These are phyloP conservation scores for Tragelaphus scriptus DNA, from an alignment of 2,113 vertebrate species.

Conservation along the genomic window DNA sequence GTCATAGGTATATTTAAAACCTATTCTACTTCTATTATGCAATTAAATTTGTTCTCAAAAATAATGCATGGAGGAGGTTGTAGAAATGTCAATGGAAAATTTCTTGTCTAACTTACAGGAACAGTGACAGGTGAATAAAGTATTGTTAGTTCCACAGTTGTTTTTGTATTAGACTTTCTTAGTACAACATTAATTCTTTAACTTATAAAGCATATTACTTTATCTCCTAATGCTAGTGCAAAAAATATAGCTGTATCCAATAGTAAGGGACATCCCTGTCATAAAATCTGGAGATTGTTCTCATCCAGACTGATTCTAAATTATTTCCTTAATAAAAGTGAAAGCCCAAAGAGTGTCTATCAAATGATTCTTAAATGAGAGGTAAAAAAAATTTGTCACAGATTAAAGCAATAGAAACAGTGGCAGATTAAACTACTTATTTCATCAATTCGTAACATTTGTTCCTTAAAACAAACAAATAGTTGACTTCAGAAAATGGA, in stretches of 20 bases:
- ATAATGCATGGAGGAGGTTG: not conserved
- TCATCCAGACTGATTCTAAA: not conserved
- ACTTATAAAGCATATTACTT: not conserved
- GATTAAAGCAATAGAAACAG: not conserved
- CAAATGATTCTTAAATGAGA: not conserved
- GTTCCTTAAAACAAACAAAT: not conserved
- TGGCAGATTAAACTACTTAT: not conserved
- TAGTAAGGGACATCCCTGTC: not conserved
- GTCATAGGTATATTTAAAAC: not conserved
- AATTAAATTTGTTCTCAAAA: not conserved
- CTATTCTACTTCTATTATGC: not conserved
- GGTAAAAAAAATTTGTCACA: not conserved
- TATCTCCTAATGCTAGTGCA: not conserved
- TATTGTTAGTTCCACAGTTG: not conserved
- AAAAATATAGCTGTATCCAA: not conserved
- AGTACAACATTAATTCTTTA: slow-evolving; percentile 16
- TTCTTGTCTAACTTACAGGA: not conserved
- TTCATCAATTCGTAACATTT: not conserved
- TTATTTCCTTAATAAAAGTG: slow-evolving; percentile 15
- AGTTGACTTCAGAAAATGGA: not conserved
- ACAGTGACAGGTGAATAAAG: not conserved
- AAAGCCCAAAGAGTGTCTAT: not conserved
- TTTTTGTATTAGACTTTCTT: slow-evolving; percentile 2
- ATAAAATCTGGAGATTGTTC: not conserved
- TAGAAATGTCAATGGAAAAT: not conserved